phyloP scores from a whole-genome alignment of 2,797 vertebrate species.

The Gephyroberyx darwinii region DNA sequence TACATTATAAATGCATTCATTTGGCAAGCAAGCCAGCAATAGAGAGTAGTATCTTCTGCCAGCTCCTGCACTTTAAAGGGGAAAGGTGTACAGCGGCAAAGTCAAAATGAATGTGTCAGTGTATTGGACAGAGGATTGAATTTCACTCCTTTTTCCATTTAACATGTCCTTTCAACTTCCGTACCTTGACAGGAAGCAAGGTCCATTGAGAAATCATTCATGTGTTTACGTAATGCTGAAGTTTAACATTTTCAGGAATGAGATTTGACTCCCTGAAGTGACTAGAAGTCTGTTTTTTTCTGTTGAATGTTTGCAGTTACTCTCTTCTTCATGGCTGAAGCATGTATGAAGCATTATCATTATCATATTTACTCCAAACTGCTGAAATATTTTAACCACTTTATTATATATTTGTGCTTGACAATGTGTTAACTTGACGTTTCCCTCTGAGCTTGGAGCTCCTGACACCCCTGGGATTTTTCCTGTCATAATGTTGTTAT shows the following conservation, averaged over 20 bases:
- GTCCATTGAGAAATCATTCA: conserved; percentile 7
- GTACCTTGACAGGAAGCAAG: background rate
- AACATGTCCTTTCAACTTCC: background rate
- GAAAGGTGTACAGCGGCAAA: background rate
- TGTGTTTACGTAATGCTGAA: background rate
- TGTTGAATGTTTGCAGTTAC: no score
- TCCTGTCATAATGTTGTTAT: background rate
- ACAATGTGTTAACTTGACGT: background rate
- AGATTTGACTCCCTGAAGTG: background rate
- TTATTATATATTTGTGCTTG: background rate
- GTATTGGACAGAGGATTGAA: background rate
- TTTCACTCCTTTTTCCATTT: background rate
- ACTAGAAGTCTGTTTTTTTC: no score
- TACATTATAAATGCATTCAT: conserved; percentile 26
- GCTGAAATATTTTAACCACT: no score
- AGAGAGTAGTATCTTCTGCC: conserved; percentile 2
- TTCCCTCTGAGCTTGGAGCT: conserved; percentile 12
- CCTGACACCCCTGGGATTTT: background rate
- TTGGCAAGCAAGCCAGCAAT: conserved; percentile 10
- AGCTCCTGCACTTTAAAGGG: background rate
- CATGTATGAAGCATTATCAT: no score
- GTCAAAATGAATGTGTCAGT: conserved; percentile 9
- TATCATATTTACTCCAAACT: no score
- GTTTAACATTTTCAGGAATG: background rate
- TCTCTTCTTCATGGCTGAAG: no score